Evolutionary conservation across 2,113 vertebrate species (phyloP), one percentile per base, ranked within the genome.

Genomic region (Oophaga pumilio): DNA sequence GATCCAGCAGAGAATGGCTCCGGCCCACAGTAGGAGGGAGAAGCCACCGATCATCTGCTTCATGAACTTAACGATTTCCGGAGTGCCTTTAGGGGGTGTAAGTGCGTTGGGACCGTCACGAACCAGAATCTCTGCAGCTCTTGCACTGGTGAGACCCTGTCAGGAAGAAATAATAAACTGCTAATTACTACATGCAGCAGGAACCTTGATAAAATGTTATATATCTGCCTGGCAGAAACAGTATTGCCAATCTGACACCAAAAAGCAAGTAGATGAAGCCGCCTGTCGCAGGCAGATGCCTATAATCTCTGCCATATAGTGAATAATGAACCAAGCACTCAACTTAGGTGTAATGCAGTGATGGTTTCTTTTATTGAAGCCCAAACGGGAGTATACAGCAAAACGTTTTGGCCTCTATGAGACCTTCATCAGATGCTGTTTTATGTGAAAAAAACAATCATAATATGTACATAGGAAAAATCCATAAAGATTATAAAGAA

Each of bases 21-120:
- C 95, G 10, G 92, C 87, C 95, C 95, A 96, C 11, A 96, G 90
- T 0, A 96, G 94, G 89, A 95, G 91, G 76, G 95, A 96, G 90
- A 96, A 96, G 0, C 95, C 95, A 52, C 95, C 95, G 9, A 96
- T 85, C 94, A 96, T 94, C 91, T 96, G 95, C 89, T 89, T 95
- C 85, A 96, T 91, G 89, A 96, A 96, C 69, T 96, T 96, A 6
- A 96, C 57, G 0, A 95, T 94, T 74, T 96, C 95, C 0, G 95
- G 93, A 8, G 94, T 95, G 26, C 94, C 90, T 89, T 94, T 95
- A 59, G 95, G 95, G 56, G 95, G 95, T 0, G 92, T 95, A 22
- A 96, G 95, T 0, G 90, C 20, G 2, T 96, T 96, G 90, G 93
- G 95, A 20, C 95, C 95, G 20, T 96, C 91, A 3, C 90, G 92